A percentile compares a stretch with the other conserved stretches of the same genome.
These are phyloP conservation scores for Clarias magur DNA, from an alignment of 2,113 vertebrate species.

Conservation along the genomic window DNA sequence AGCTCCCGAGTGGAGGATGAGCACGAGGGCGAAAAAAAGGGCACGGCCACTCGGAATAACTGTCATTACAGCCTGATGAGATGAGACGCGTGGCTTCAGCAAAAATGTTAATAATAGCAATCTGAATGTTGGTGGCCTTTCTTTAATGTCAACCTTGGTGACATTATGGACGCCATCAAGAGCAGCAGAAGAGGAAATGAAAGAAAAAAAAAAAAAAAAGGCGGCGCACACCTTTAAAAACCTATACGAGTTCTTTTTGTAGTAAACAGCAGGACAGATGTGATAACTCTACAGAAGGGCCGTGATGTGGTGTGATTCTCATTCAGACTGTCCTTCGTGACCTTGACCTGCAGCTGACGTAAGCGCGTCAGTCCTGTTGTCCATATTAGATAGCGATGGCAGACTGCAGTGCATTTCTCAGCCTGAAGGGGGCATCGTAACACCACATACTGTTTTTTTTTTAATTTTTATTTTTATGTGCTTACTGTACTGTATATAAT, in stretches of 20 bases:
- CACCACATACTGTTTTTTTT: neutral
- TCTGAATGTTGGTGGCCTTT: slow-evolving; percentile 50
- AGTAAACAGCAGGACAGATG: slow-evolving; percentile 14
- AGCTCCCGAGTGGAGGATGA: slow-evolving; percentile 33
- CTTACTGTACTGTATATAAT: neutral
- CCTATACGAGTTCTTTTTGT: slow-evolving; percentile 24
- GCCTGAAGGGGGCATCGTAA: slow-evolving; percentile 42
- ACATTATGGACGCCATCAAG: slow-evolving; percentile 33
- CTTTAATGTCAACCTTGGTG: slow-evolving; percentile 52
- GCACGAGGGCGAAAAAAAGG: slow-evolving; percentile 1
- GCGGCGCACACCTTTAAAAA: neutral
- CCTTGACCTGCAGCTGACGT: slow-evolving; percentile 19
- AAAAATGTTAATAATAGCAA: slow-evolving; percentile 56
- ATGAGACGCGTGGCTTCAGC: slow-evolving; percentile 36
- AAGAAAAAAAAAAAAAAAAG: neutral
- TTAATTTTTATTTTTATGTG: neutral
- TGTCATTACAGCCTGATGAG: slow-evolving; percentile 40
- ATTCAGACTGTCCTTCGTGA: slow-evolving; percentile 1
- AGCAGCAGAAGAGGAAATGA: neutral
- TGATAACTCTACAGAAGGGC: slow-evolving; percentile 8
- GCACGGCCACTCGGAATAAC: slow-evolving; percentile 30
- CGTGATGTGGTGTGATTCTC: neutral
- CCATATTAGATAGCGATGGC: slow-evolving; percentile 1
- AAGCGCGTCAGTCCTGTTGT: slow-evolving; percentile 1
- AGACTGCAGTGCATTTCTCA: slow-evolving; percentile 7